A percentile compares a stretch with the other conserved stretches of the same genome.
These are phyloP conservation scores for Takifugu bimaculatus DNA, from an alignment of 2,113 vertebrate species.

Conservation along the genomic window DNA sequence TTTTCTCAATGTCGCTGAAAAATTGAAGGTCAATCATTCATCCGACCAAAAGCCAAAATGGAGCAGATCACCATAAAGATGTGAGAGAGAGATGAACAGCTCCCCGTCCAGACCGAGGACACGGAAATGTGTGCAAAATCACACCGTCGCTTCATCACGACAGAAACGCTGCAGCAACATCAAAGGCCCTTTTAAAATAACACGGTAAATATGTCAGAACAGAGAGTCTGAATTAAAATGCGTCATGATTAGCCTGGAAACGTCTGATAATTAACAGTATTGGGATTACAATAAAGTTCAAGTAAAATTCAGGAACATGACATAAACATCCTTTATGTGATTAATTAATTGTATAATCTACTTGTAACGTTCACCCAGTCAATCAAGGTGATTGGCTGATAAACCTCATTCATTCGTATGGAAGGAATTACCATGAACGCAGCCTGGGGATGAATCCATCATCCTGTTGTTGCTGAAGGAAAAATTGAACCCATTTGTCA, in stretches of 20 bases:
- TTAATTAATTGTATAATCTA: no score
- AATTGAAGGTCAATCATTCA: slow-evolving; percentile 58
- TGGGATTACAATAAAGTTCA: slow-evolving; percentile 18
- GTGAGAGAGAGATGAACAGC: slow-evolving; percentile 42
- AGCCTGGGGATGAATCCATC: no score
- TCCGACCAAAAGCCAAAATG: slow-evolving; percentile 47
- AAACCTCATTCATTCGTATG: no score
- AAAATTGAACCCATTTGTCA: no score
- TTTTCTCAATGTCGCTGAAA: slow-evolving; percentile 1
- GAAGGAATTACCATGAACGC: no score
- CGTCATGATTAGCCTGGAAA: no score
- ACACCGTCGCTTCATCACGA: slow-evolving; percentile 38
- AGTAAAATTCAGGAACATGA: slow-evolving; percentile 2
- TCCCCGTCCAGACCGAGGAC: slow-evolving; percentile 25
- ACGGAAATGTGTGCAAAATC: slow-evolving; percentile 41
- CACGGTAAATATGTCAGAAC: slow-evolving; percentile 35
- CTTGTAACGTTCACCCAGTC: no score
- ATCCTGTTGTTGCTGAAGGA: no score
- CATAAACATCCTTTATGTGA: no score
- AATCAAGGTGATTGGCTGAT: no score
- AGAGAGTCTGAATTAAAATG: no score
- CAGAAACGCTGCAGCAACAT: slow-evolving; percentile 30
- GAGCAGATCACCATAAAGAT: slow-evolving; percentile 42
- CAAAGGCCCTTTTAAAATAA: slow-evolving; percentile 39
- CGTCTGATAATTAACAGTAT: no score